Evolutionary conservation across 92 coral and sea anemone species (phyloP).

Genomic region (Parazoanthus atlanticus): DNA sequence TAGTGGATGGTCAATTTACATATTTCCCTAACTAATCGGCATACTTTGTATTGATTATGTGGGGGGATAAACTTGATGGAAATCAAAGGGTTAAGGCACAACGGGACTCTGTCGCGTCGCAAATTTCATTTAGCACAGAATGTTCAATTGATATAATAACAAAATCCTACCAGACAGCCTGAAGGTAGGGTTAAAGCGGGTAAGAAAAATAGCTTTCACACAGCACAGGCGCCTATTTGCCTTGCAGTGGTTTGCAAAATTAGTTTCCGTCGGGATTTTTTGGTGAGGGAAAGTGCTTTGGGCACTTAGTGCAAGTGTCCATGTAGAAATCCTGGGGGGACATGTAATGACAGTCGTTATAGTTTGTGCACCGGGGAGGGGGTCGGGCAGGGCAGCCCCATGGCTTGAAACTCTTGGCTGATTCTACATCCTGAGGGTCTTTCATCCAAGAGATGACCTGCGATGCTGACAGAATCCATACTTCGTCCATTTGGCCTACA

Average conservation of each 20-base stretch:
- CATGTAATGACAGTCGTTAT: conserved; percentile 70
- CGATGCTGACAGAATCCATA: conserved; percentile 80
- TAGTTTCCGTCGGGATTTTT: conserved; percentile 78
- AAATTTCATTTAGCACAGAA: no score
- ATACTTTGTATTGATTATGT: no score
- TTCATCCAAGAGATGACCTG: conserved; percentile 82
- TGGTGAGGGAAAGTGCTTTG: conserved; percentile 77
- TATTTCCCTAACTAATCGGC: no score
- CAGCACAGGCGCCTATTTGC: no score
- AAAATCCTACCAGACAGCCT: no score
- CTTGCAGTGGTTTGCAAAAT: not conserved
- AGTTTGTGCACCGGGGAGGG: conserved; percentile 65
- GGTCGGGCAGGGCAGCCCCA: conserved; percentile 82
- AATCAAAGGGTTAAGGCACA: no score
- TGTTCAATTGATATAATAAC: no score
- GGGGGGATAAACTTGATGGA: no score
- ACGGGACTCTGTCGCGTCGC: no score
- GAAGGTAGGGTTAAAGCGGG: no score
- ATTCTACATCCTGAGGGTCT: conserved; percentile 64
- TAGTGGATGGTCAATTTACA: no score
- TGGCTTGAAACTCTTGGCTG: conserved; percentile 67
- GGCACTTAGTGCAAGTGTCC: conserved; percentile 83
- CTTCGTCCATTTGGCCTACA: conserved; percentile 51
- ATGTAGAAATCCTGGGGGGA: conserved; percentile 73
- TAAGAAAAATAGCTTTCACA: no score